phyloP scores from a whole-genome alignment of 2,888 invertebrate species.

The Athripsodes cinereus region DNA sequence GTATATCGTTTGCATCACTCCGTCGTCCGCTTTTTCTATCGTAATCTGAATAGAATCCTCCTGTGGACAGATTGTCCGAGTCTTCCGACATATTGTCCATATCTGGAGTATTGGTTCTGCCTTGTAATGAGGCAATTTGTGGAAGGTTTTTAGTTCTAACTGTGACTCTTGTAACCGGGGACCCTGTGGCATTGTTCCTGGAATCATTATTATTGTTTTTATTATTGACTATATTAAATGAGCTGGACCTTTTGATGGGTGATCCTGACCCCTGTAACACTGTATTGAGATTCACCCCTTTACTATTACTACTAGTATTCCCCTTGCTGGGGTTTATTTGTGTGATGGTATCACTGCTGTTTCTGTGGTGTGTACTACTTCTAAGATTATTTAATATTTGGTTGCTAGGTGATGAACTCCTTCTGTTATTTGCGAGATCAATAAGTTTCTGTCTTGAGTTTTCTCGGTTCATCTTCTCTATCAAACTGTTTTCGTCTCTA shows the following conservation, averaged over 20 bases:
- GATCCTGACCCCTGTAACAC: slow-evolving; percentile 37
- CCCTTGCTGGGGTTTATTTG: slow-evolving; percentile 40
- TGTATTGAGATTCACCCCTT: slow-evolving; percentile 27
- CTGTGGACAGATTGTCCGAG: slow-evolving; percentile 36
- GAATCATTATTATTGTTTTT: slow-evolving; percentile 40
- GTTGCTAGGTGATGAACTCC: slow-evolving; percentile 34
- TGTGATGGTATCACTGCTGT: slow-evolving; percentile 35
- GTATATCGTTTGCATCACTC: slow-evolving; percentile 30
- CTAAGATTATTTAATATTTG: slow-evolving; percentile 30
- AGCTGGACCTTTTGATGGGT: slow-evolving; percentile 61
- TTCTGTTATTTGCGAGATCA: slow-evolving; percentile 12
- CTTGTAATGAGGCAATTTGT: slow-evolving; percentile 6
- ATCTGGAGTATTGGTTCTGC: slow-evolving; percentile 28
- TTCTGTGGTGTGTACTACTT: slow-evolving; percentile 32
- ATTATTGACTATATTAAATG: slow-evolving; percentile 53
- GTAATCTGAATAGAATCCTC: slow-evolving; percentile 32
- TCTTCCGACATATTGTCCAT: slow-evolving; percentile 40
- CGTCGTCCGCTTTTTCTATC: slow-evolving; percentile 14
- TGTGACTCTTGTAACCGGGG: slow-evolving; percentile 5
- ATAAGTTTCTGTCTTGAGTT: slow-evolving; percentile 33
- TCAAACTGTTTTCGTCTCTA: not conserved
- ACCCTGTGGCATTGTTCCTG: slow-evolving; percentile 9
- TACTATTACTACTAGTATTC: slow-evolving; percentile 23
- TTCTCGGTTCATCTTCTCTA: slow-evolving; percentile 31
- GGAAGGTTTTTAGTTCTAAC: not conserved